Base-by-base conservation (phyloP, 1,140 invertebrate species). In the Elysia chlorotica region DNA sequence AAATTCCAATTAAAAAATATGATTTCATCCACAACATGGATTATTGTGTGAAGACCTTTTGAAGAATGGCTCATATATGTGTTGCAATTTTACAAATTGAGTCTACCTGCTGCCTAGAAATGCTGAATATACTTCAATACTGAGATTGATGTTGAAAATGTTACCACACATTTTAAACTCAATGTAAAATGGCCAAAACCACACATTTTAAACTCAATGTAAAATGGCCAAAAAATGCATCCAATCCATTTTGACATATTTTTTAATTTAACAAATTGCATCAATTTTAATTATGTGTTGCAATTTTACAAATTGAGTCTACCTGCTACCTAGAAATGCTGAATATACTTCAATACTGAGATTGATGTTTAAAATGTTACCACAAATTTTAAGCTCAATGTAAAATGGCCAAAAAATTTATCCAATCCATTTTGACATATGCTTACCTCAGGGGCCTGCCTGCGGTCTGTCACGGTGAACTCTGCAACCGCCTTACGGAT, bases 391-490 rank as follows among this genome's bases (percentile, higher is more conserved):
- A 6, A 17, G 21, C 33, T 6, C 28, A 71, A 25, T 21, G 21
- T 25, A 21, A 41, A 25, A 31, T n/a, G n/a, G n/a, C n/a, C n/a
- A n/a, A n/a, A n/a, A n/a, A n/a, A n/a, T n/a, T n/a, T n/a, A n/a
- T n/a, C n/a, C n/a, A n/a, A n/a, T n/a, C n/a, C n/a, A n/a, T n/a
- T n/a, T n/a, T n/a, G n/a, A n/a, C n/a, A n/a, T n/a, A n/a, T n/a
- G n/a, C n/a, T 62, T 65, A 76, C 74, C 74, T 76, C 74, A 35
- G 71, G 71, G 19, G 59, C 19, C 1, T 56, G n/a, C 28, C 73
- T 67, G 30, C 56, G 19, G 21, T 56, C 61, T 28, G 61, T n/a
- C n/a, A n/a, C n/a, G n/a, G n/a, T n/a, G n/a, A 48, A 38, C 72
- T 48, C 0, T 33, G 38, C n/a, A 41, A 28, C 35, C 25, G 21